A percentile compares a stretch with the other conserved stretches of the same genome.
Evolutionary conservation across 2,888 invertebrate genomes (phyloP).

Genomic region (Omphaloscelis lunosa): DNA sequence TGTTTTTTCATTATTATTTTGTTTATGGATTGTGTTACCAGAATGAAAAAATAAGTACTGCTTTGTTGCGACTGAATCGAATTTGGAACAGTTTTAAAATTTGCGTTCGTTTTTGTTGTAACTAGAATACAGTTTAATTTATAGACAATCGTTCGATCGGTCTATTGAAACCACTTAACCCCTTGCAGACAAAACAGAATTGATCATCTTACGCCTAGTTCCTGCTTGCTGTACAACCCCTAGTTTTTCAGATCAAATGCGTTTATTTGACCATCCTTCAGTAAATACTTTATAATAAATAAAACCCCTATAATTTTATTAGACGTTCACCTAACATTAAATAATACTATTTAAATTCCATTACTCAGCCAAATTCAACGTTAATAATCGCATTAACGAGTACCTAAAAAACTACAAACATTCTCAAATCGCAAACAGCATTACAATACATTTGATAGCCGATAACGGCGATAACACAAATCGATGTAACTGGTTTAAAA

Average conservation of each 20-base stretch:
- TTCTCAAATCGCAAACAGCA: conserved; percentile 13
- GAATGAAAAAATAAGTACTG: conserved; percentile 1
- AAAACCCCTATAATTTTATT: background rate
- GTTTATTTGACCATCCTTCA: background rate
- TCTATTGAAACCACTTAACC: too few relatives aligned
- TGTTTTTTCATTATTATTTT: conserved; percentile 15
- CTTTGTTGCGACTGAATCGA: conserved; percentile 22
- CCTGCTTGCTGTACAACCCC: background rate
- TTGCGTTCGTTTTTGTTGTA: background rate
- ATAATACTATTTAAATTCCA: background rate
- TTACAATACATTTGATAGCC: conserved; percentile 5
- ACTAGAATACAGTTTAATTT: background rate
- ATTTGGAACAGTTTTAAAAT: conserved; percentile 20
- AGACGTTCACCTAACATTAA: background rate
- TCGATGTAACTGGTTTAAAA: conserved; percentile 36
- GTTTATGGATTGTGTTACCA: conserved; percentile 29
- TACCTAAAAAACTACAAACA: background rate
- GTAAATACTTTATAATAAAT: background rate
- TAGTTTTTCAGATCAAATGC: too few relatives aligned
- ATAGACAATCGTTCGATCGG: too few relatives aligned
- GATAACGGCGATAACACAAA: conserved; percentile 10
- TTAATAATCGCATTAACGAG: conserved; percentile 16
- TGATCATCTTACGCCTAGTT: background rate
- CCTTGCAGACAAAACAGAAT: background rate
- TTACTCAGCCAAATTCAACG: background rate